Evolutionary conservation across 2,888 invertebrate species (phyloP), one percentile per base, ranked within the genome.

Genomic region (Cerastis leucographa): DNA sequence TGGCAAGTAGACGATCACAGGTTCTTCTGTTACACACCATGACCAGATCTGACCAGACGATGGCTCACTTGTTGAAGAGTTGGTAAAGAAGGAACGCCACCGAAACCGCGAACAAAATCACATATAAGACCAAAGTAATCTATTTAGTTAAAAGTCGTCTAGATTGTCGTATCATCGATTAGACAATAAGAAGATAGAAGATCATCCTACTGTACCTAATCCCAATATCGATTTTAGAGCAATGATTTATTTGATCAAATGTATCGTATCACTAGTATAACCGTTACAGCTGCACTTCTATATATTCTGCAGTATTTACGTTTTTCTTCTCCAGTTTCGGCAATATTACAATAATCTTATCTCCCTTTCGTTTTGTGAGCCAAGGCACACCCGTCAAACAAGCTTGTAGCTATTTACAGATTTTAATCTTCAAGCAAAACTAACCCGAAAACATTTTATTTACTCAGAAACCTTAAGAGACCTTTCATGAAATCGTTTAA

Each of bases 401-500:
- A 25, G n/a, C 25, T 17, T 54, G 29, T 4, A 40, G 46, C 46
- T 76, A 68, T 44, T 29, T 44, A 76, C 19, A 59, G 7, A 59
- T 22, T n/a, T 44, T 46, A 46, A 61, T 35, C 35, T 42, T 17
- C 1, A 49, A 35, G 14, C 22, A 35, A 66, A 69, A 77, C 17
- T n/a, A 49, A 64, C 22, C 12, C 7, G 12, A 35, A 29, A 46
- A 54, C 29, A 59, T 59, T 56, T 22, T 44, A 35, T 80, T 67
- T 19, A 29, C 44, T 4, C 42, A 44, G 17, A 67, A 25, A 76
- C n/a, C 11, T 44, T 35, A 71, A 70, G 42, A n/a, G 35, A 35
- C 56, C 35, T 67, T 59, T 51, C 22, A 54, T 40, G n/a, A 40
- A 71, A 51, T 44, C 67, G 49, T 80, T 81, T 49, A 42, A 14